Conservation (phyloP, 2,888 invertebrate genomes). For the Microctonus aethiopoides region DNA sequence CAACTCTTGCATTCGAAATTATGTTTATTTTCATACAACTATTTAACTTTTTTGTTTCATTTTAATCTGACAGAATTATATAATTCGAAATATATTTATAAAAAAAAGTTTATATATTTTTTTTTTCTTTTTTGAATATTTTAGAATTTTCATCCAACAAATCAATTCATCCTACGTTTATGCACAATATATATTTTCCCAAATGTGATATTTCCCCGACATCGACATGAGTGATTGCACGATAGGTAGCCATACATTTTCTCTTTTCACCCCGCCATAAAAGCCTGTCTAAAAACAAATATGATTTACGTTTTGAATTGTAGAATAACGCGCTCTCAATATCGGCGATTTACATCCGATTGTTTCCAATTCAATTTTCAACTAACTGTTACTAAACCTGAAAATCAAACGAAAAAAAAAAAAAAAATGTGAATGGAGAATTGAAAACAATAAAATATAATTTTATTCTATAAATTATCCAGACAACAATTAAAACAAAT, state of each 20-base stretch:
- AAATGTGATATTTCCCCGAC: slow-evolving; percentile 25
- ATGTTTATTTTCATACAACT: not conserved
- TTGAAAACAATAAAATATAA: not conserved
- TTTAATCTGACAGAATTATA: not conserved
- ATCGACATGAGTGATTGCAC: slow-evolving; percentile 34
- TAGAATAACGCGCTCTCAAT: slow-evolving; percentile 25
- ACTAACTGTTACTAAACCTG: not conserved
- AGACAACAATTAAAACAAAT: not conserved
- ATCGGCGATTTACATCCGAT: slow-evolving; percentile 32
- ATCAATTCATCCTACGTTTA: not conserved
- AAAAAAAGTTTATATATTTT: no score
- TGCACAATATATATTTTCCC: slow-evolving; percentile 3
- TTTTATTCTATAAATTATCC: not conserved
- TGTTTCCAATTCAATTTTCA: slow-evolving; percentile 26
- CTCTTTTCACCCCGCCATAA: slow-evolving; percentile 8
- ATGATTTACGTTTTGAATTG: slow-evolving; percentile 40
- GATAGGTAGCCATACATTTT: slow-evolving; percentile 29
- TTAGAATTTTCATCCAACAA: not conserved
- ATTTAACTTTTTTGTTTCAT: not conserved
- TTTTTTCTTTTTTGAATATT: no score
- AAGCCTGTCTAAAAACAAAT: slow-evolving; percentile 17
- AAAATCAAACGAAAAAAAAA: not conserved
- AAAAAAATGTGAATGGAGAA: not conserved
- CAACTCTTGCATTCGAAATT: slow-evolving; percentile 13
- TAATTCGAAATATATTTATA: not conserved